Percentiles rank a stretch among this genome's conserved stretches.
Conservation (phyloP, 2,888 invertebrate species). For the Tryphoninae sp. region DNA sequence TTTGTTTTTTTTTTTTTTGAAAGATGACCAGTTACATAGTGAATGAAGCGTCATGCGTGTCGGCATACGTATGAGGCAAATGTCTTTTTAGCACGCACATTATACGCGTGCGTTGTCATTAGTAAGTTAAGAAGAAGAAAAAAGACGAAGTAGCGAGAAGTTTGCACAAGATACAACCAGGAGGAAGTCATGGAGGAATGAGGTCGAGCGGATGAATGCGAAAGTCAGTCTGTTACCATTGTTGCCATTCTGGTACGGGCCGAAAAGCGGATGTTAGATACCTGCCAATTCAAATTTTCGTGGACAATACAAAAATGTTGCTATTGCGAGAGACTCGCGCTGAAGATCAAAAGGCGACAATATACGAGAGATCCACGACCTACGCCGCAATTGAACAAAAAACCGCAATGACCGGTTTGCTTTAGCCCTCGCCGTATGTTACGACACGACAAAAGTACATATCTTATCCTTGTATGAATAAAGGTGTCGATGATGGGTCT, state of each 20-base stretch:
- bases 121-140: slow-evolving; percentile 4
- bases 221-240: slow-evolving; percentile 37
- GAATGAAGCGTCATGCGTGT: slow-evolving; percentile 28
- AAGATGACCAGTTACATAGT: background rate
- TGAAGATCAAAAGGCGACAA: slow-evolving; percentile 7
- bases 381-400: slow-evolving; percentile 12
- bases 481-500: slow-evolving; percentile 57
- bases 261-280: slow-evolving; percentile 55
- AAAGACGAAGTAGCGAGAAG: slow-evolving; percentile 25
- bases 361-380: background rate
- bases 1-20: background rate
- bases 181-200: slow-evolving; percentile 50
- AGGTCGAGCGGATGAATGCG: slow-evolving; percentile 35
- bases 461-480: slow-evolving; percentile 32
- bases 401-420: slow-evolving; percentile 42
- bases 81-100: background rate
- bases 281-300: slow-evolving; percentile 43
- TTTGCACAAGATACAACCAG: slow-evolving; percentile 41
- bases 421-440: slow-evolving; percentile 20
- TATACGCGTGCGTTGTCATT: slow-evolving; percentile 28
- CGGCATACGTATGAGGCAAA: background rate
- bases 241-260: slow-evolving; percentile 8
- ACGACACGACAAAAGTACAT: slow-evolving; percentile 33
- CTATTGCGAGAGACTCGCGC: slow-evolving; percentile 43
- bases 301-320: slow-evolving; percentile 48